phyloP scores from a whole-genome alignment of 2,113 vertebrate species.

The human (Homo sapiens) region DNA sequence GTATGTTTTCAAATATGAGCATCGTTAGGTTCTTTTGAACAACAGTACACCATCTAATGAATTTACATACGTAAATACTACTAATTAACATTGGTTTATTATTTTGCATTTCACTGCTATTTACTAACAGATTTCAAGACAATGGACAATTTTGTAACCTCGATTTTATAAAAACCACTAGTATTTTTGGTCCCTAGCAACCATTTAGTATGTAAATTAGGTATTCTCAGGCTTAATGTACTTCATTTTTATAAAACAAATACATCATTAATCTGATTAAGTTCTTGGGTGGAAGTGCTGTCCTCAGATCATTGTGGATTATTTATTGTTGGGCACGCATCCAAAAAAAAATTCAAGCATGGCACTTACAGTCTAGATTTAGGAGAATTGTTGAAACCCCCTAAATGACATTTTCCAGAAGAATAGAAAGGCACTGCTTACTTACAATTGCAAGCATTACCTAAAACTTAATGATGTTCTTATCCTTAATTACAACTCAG shows the following conservation, averaged over 20 bases:
- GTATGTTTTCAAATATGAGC: slow-evolving; percentile 66
- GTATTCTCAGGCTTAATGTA: slow-evolving; percentile 88
- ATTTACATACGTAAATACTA: slow-evolving; percentile 81
- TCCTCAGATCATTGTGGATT: slow-evolving; percentile 88
- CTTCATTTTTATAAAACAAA: slow-evolving; percentile 95
- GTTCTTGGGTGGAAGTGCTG: slow-evolving; percentile 86
- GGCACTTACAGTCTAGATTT: slow-evolving; percentile 84
- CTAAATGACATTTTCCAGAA: slow-evolving; percentile 80
- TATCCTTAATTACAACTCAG: slow-evolving; percentile 83
- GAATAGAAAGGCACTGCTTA: slow-evolving; percentile 77
- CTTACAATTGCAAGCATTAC: slow-evolving; percentile 77
- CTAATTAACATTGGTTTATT: slow-evolving; percentile 83
- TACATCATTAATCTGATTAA: slow-evolving; percentile 96
- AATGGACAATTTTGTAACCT: slow-evolving; percentile 85
- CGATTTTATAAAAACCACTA: slow-evolving; percentile 81
- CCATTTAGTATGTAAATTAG: slow-evolving; percentile 86
- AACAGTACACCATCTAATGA: slow-evolving; percentile 73
- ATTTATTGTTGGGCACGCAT: slow-evolving; percentile 87
- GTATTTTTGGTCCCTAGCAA: slow-evolving; percentile 86
- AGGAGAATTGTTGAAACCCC: slow-evolving; percentile 80
- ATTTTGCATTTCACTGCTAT: slow-evolving; percentile 83
- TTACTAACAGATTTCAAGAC: slow-evolving; percentile 85
- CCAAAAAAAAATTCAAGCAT: slow-evolving; percentile 87
- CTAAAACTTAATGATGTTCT: slow-evolving; percentile 82
- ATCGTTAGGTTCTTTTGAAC: slow-evolving; percentile 79